These are phyloP conservation scores for Danio jaintianensis DNA, from an alignment of 2,797 vertebrate species.

Conservation along the genomic window DNA sequence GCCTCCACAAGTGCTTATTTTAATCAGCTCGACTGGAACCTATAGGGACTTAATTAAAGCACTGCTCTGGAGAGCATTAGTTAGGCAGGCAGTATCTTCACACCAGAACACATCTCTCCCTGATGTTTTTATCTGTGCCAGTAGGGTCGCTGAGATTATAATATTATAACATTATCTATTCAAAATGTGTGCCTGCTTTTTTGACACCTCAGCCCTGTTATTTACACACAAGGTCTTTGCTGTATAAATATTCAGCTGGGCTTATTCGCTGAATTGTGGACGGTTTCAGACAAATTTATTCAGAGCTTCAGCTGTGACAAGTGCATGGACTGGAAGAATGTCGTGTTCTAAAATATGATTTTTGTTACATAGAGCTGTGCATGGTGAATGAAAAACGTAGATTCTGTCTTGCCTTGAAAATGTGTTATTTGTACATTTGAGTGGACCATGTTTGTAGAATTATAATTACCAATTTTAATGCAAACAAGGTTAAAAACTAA, in stretches of 20 bases:
- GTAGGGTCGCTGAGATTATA: slow-evolving; percentile 58
- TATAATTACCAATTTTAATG: neutral
- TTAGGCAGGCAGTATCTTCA: slow-evolving; percentile 65
- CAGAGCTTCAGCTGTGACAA: slow-evolving; percentile 21
- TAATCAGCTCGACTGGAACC: slow-evolving; percentile 77
- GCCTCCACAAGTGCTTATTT: slow-evolving; percentile 72
- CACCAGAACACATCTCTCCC: slow-evolving; percentile 61
- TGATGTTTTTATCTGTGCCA: slow-evolving; percentile 63
- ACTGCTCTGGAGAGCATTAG: slow-evolving; percentile 74
- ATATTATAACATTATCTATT: slow-evolving; percentile 60
- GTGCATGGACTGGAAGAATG: slow-evolving; percentile 7
- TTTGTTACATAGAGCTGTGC: neutral
- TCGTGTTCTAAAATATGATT: slow-evolving; percentile 8
- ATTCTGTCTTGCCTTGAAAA: neutral
- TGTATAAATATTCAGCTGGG: slow-evolving; percentile 50
- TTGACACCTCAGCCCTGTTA: slow-evolving; percentile 45
- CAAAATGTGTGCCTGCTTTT: slow-evolving; percentile 49
- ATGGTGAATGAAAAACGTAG: neutral
- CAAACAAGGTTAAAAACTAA: neutral
- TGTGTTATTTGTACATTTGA: neutral
- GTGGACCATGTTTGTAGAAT: neutral
- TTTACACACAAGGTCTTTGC: slow-evolving; percentile 45
- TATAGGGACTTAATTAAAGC: slow-evolving; percentile 83
- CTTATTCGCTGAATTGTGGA: slow-evolving; percentile 32
- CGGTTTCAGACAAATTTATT: slow-evolving; percentile 37